These are phyloP conservation scores for Trematomus loennbergii DNA, from an alignment of 2,113 vertebrate genomes.

Conservation along the genomic window DNA sequence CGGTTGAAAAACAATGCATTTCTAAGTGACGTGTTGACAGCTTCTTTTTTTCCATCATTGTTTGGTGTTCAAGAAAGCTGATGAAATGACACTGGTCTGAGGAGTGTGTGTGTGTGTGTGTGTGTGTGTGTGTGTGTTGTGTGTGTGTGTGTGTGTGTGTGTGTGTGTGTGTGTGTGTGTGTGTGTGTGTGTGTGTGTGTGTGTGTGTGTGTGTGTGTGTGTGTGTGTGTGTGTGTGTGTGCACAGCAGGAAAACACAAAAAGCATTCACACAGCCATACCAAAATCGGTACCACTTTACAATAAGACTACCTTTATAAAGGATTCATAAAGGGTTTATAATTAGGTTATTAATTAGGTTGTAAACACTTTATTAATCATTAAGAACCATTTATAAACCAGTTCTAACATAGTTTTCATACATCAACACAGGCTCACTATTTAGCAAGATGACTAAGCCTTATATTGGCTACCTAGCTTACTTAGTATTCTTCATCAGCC, in stretches of 20 bases:
- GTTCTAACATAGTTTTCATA: too few relatives aligned
- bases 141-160: background rate
- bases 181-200: background rate
- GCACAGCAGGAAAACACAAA: background rate
- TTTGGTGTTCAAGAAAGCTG: slow-evolving; percentile 16
- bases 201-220: background rate
- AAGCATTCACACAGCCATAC: background rate
- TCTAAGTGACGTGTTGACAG: slow-evolving; percentile 54
- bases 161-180: background rate
- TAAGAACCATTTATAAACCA: too few relatives aligned
- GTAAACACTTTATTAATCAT: too few relatives aligned
- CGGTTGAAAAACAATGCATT: slow-evolving; percentile 46
- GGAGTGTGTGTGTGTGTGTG: background rate
- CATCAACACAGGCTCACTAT: too few relatives aligned
- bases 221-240: background rate
- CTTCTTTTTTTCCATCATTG: slow-evolving; percentile 39
- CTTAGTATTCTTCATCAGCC: too few relatives aligned
- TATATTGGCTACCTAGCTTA: too few relatives aligned
- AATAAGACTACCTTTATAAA: too few relatives aligned
- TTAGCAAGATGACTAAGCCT: too few relatives aligned
- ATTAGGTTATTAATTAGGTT: too few relatives aligned
- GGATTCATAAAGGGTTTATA: too few relatives aligned
- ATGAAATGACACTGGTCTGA: slow-evolving; percentile 18
- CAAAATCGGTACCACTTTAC: too few relatives aligned
- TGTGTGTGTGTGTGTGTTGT: slow-evolving; percentile 1